phyloP scores from a whole-genome alignment of 2,797 vertebrate species.

The Chromis chromis region DNA sequence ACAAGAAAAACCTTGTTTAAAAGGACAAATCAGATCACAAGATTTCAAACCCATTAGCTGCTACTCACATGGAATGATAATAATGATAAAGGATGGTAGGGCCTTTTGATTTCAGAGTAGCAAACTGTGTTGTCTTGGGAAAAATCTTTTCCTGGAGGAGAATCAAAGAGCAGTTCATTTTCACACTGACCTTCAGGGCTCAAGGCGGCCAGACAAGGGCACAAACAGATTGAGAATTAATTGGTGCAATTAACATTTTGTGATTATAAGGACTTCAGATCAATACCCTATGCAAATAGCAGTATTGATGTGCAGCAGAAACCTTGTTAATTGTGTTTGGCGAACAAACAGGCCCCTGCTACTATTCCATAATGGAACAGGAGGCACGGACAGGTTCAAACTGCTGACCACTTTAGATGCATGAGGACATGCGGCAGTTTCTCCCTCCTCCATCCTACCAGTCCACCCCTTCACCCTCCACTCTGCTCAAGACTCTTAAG shows the following conservation, averaged over 20 bases:
- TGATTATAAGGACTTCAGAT: conserved; percentile 95
- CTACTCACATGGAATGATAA: conserved; percentile 86
- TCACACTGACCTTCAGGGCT: conserved; percentile 93
- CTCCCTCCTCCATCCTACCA: conserved; percentile 51
- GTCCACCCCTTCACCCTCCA: conserved; percentile 57
- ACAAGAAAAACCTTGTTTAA: conserved; percentile 87
- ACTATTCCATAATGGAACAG: conserved; percentile 89
- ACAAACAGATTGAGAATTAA: conserved; percentile 97
- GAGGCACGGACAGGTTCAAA: conserved; percentile 84
- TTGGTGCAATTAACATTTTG: conserved; percentile 99
- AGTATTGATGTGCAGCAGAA: conserved; percentile 91
- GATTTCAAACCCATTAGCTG: conserved; percentile 88
- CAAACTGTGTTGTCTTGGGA: conserved; percentile 84
- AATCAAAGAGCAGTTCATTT: conserved; percentile 88
- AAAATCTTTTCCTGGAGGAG: conserved; percentile 83
- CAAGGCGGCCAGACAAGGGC: conserved; percentile 88
- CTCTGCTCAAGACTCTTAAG: conserved; percentile 66
- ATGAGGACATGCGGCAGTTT: conserved; percentile 65
- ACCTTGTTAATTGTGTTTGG: conserved; percentile 89
- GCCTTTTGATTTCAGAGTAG: conserved; percentile 81
- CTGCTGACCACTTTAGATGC: conserved; percentile 85
- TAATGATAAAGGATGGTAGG: conserved; percentile 83
- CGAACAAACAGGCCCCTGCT: conserved; percentile 80
- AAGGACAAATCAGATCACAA: conserved; percentile 88
- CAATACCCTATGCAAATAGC: conserved; percentile 95